phyloP scores from a whole-genome alignment of 2,113 vertebrate species.

The Prionailurus bengalensis region DNA sequence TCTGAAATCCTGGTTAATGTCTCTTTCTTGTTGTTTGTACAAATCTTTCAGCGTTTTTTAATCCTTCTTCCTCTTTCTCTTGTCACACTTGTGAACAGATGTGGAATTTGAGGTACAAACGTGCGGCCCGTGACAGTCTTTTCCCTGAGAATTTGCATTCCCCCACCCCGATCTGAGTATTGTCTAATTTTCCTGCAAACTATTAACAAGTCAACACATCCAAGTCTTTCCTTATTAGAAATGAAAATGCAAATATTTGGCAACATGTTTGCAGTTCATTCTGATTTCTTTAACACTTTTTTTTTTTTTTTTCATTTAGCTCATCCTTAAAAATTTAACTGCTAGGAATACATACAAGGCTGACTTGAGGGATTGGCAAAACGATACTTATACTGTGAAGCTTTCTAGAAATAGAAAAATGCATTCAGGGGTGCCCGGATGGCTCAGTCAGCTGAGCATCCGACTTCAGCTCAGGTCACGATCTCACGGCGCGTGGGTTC shows the following conservation, averaged over 20 bases:
- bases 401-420: background rate
- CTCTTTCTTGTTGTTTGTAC: background rate
- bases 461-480: too few relatives aligned
- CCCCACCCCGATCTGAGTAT: background rate
- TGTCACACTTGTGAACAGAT: background rate
- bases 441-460: too few relatives aligned
- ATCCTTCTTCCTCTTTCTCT: background rate
- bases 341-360: background rate
- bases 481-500: too few relatives aligned
- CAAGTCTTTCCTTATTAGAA: conserved; percentile 10
- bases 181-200: background rate
- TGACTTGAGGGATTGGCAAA: background rate
- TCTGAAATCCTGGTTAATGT: background rate
- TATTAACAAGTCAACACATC: background rate
- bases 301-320: background rate
- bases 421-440: too few relatives aligned
- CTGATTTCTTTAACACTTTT: conserved; percentile 3
- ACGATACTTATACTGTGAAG: background rate
- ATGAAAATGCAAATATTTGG: background rate
- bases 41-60: background rate
- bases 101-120: background rate
- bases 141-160: background rate
- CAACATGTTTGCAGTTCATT: background rate
- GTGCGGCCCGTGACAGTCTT: background rate
- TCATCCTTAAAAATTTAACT: conserved; percentile 5